phyloP scores from a whole-genome alignment of 1,140 invertebrate species.

The Macrotrachela quadricornifera region DNA sequence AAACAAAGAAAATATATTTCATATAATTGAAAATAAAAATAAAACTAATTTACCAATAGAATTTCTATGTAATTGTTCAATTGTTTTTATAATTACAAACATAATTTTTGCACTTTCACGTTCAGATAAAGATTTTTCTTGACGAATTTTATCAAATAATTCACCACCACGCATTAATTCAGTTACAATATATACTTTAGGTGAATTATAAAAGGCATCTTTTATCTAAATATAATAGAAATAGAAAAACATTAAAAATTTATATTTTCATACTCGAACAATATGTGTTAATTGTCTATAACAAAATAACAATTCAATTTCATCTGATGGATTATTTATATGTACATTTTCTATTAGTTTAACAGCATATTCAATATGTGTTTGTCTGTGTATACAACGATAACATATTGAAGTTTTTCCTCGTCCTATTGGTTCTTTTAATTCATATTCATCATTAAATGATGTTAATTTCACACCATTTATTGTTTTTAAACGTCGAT shows the following conservation, averaged over 20 bases:
- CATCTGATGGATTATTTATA: constrained; percentile 76
- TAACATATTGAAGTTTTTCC: constrained; percentile 69
- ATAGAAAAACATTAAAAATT: too few relatives aligned
- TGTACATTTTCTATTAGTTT: constrained; percentile 41
- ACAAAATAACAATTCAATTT: constrained; percentile 82
- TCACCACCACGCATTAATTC: constrained; percentile 80
- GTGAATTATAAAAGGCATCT: neutral
- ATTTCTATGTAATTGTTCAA: constrained; percentile 80
- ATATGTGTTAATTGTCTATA: constrained; percentile 44
- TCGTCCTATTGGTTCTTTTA: constrained; percentile 37
- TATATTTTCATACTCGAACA: too few relatives aligned
- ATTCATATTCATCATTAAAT: too few relatives aligned
- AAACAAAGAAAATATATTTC: constrained; percentile 30
- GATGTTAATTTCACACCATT: too few relatives aligned
- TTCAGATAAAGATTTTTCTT: constrained; percentile 57
- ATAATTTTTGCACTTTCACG: constrained; percentile 71
- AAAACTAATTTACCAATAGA: constrained; percentile 39
- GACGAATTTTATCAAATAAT: constrained; percentile 70
- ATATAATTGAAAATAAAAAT: neutral
- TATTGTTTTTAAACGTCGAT: too few relatives aligned
- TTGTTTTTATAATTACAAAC: constrained; percentile 57
- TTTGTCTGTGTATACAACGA: constrained; percentile 61
- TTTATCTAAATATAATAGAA: too few relatives aligned
- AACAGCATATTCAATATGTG: constrained; percentile 72
- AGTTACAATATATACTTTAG: constrained; percentile 66